Base-by-base conservation (phyloP, 1,140 invertebrate species). In the Drosophila ohnishii region DNA sequence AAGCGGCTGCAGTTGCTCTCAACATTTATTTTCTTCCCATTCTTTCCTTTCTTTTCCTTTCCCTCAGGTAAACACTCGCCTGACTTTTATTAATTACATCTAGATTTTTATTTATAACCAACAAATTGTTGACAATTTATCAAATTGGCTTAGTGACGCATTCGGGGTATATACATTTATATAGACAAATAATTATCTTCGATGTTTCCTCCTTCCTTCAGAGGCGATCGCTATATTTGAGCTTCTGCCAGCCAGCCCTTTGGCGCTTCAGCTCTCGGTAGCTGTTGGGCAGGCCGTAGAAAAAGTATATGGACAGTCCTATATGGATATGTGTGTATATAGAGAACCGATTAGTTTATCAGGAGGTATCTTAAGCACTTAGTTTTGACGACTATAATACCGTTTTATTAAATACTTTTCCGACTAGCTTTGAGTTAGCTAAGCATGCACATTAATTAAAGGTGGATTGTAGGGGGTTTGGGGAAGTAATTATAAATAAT, bases 201-300 rank as follows among this genome's bases (percentile, higher is more conserved):
- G 40, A 47, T 47, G 45, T 47, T 25, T 25, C 39, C n/a, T 42
- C 8, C n/a, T 37, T 48, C 47, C 28, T 37, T 75, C 30, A 87
- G 45, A 87, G 72, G 5, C 73, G 66, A 47, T 85, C 90, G 67
- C 72, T 84, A 32, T 91, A 91, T 69, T 87, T 91, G 57, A 91
- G 75, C 71, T 89, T 91, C 67, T 90, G 87, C 90, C 90, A 91
- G 63, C 90, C 90, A 48, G 78, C 72, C 35, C 83, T 72, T 70
- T 88, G 87, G 16, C 90, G 86, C 51, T 75, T 75, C 70, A 91
- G 69, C 35, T 91, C 84, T 32, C 87, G 88, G 62, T 85, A 91
- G 88, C 90, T 91, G 73, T 91, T 91, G 30, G 87, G 90, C 45
- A 91, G 80, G 57, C 90, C 90, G 32, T 91, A 91, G 51, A 88